phyloP scores from a whole-genome alignment of 2,113 vertebrate genomes.

The Lonchura striata region DNA sequence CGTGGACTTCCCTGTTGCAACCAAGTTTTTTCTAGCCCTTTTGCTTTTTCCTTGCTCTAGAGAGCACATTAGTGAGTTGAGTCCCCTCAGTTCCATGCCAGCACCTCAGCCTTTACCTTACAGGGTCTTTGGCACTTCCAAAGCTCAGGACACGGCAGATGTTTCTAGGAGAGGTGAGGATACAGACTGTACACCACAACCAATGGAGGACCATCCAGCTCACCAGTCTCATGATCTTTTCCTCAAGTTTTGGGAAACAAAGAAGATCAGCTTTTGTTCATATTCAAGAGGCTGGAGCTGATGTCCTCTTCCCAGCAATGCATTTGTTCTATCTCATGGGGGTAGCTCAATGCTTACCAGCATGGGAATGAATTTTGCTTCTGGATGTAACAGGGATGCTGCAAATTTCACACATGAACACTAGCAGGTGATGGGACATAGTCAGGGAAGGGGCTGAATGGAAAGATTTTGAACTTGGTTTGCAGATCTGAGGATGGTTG shows the following conservation, averaged over 20 bases:
- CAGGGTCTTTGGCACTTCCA: not conserved
- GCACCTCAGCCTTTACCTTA: not conserved
- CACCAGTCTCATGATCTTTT: not conserved
- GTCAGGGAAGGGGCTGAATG: not conserved
- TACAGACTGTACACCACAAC: not conserved
- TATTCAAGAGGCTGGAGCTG: not conserved
- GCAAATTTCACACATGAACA: not conserved
- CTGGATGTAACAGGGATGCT: not conserved
- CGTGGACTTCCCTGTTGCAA: not conserved
- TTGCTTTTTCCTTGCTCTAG: no score
- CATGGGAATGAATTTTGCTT: not conserved
- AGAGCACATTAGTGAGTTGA: not conserved
- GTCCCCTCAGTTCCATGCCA: not conserved
- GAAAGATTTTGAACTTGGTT: not conserved
- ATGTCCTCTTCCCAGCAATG: not conserved
- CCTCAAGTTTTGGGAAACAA: not conserved
- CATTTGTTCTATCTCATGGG: not conserved
- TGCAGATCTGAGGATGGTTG: not conserved
- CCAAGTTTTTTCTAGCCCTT: not conserved
- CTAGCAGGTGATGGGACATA: fast-evolving
- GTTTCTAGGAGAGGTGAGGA: not conserved
- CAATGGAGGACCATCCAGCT: not conserved
- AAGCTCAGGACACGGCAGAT: not conserved
- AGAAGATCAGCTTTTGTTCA: not conserved
- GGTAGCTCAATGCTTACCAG: not conserved